phyloP scores from a whole-genome alignment of 2,113 vertebrate genomes.

The Lethenteron camtschaticum region DNA sequence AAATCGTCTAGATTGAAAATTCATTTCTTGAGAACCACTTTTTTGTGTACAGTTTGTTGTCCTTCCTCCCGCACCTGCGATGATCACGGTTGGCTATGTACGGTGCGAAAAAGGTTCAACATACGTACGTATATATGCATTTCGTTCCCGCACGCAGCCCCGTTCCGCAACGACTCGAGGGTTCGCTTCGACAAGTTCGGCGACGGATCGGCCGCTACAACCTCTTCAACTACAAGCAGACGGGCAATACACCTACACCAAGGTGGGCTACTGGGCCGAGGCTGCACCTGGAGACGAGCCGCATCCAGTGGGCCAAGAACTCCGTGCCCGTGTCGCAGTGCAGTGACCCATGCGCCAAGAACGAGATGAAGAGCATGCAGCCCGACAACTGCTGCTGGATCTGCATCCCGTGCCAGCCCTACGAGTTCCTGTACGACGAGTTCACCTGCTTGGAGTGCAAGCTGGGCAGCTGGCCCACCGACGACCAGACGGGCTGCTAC shows the following conservation, averaged over 20 bases:
- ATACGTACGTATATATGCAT: too few relatives aligned
- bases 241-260: conserved; percentile 45
- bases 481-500: conserved; percentile 61
- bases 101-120: too few relatives aligned
- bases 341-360: conserved; percentile 80
- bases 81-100: too few relatives aligned
- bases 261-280: conserved; percentile 90
- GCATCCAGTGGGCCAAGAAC: conserved; percentile 44
- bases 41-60: too few relatives aligned
- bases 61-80: too few relatives aligned
- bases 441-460: conserved; percentile 78
- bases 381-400: conserved; percentile 98
- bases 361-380: conserved; percentile 90
- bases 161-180: conserved; percentile 46
- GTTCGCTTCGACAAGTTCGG: conserved; percentile 66
- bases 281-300: conserved; percentile 49
- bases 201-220: conserved; percentile 90
- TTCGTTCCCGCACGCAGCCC: conserved; percentile 29
- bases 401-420: conserved; percentile 80
- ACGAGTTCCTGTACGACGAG: conserved; percentile 67
- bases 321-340: conserved; percentile 63
- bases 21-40: too few relatives aligned
- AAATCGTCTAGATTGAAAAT: too few relatives aligned
- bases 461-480: conserved; percentile 69
- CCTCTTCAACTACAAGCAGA: conserved; percentile 44